Conservation (phyloP, 2,888 invertebrate genomes). For the Oxycera nigricornis region DNA sequence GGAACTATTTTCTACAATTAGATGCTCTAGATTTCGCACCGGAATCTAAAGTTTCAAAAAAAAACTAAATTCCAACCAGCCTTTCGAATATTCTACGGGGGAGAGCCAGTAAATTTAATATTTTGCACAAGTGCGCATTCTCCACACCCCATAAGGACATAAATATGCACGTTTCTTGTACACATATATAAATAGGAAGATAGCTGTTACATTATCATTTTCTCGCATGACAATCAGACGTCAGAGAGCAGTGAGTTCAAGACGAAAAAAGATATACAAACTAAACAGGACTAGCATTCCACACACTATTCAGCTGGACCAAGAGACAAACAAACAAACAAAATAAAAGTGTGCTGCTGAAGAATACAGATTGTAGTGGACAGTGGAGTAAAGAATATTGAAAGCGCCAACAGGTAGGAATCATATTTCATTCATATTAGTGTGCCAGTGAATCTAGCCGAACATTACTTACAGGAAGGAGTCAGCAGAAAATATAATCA, state of each 20-base stretch:
- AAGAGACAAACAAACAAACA: neutral
- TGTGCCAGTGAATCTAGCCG: too few species aligned
- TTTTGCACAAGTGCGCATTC: neutral
- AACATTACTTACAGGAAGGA: too few species aligned
- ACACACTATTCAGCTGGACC: neutral
- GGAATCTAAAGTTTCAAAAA: too few species aligned
- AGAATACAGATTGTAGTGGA: neutral
- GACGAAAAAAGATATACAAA: slow-evolving; percentile 6
- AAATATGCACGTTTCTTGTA: neutral
- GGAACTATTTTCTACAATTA: too few species aligned
- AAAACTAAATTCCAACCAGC: too few species aligned
- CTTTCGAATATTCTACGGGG: too few species aligned
- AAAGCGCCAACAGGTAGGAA: slow-evolving; percentile 24
- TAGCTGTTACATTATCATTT: neutral
- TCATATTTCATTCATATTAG: slow-evolving; percentile 10
- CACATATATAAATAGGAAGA: neutral
- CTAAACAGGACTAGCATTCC: slow-evolving; percentile 15
- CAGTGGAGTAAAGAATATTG: neutral
- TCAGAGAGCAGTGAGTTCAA: slow-evolving; percentile 3
- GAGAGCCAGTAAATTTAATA: neutral
- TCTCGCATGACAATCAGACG: slow-evolving; percentile 23
- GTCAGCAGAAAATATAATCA: too few species aligned
- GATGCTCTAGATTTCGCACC: too few species aligned
- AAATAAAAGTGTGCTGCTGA: too few species aligned
- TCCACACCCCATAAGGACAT: neutral